Evolutionary conservation across 2,113 vertebrate genomes (phyloP).

Genomic region (Sander vitreus): DNA sequence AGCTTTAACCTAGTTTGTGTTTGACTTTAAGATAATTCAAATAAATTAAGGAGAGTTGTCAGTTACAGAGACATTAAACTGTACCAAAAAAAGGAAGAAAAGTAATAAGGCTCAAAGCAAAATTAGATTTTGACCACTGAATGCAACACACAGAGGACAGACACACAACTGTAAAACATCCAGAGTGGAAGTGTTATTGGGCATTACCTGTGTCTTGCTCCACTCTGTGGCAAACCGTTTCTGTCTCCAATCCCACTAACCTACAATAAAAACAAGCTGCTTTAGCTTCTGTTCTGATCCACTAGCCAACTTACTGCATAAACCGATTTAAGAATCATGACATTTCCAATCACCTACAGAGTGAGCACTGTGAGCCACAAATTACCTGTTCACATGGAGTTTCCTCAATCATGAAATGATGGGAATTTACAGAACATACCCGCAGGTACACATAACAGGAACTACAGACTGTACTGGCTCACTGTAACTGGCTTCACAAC

Average conservation of each 20-base stretch:
- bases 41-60: too few relatives aligned
- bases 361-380: constrained; percentile 34
- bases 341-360: constrained; percentile 57
- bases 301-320: constrained; percentile 44
- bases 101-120: neutral
- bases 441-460: constrained; percentile 8
- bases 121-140: neutral
- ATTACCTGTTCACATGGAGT: constrained; percentile 33
- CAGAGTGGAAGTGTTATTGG: neutral
- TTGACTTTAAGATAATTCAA: too few relatives aligned
- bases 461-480: neutral
- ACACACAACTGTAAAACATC: constrained; percentile 4
- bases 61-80: too few relatives aligned
- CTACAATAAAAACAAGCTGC: constrained; percentile 42
- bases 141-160: constrained; percentile 15
- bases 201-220: neutral
- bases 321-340: constrained; percentile 69
- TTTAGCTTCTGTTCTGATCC: constrained; percentile 54
- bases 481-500: neutral
- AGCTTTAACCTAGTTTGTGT: too few relatives aligned
- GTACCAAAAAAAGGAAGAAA: too few relatives aligned
- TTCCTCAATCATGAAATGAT: constrained; percentile 12
- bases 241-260: constrained; percentile 38
- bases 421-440: neutral
- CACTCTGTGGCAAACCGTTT: constrained; percentile 18